Evolutionary conservation across 2,113 vertebrate genomes (phyloP).

Genomic region (Laticauda laticaudata): DNA sequence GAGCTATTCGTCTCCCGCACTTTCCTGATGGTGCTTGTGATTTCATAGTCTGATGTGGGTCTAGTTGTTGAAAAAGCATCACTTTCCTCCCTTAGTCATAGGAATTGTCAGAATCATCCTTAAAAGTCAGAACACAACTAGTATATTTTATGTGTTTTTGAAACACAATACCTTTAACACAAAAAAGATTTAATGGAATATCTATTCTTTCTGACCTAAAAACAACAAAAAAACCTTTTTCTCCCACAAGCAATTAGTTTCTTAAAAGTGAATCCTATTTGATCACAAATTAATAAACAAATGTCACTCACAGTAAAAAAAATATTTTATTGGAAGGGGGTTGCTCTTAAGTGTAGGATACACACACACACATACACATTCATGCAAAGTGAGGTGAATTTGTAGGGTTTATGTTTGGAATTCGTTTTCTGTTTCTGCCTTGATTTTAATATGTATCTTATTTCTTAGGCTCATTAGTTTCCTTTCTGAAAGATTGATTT

Average conservation of each 20-base stretch:
- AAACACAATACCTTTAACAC: not conserved
- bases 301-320: not conserved
- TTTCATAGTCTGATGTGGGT: not conserved
- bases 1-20: not conserved
- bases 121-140: not conserved
- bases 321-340: not conserved
- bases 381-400: not conserved
- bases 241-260: not conserved
- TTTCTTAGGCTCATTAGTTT: not conserved
- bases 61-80: not conserved
- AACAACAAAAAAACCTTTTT: too few relatives aligned
- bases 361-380: too few relatives aligned
- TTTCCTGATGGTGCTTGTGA: not conserved
- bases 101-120: not conserved
- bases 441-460: not conserved
- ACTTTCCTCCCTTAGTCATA: not conserved
- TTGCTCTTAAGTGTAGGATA: not conserved
- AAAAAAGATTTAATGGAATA: not conserved
- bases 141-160: not conserved
- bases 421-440: not conserved
- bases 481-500: not conserved
- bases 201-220: not conserved
- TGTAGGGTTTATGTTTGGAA: not conserved
- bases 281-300: not conserved
- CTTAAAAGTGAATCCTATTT: not conserved